Conservation (phyloP, 2,888 invertebrate species). For the Ecliptopera silaceata region DNA sequence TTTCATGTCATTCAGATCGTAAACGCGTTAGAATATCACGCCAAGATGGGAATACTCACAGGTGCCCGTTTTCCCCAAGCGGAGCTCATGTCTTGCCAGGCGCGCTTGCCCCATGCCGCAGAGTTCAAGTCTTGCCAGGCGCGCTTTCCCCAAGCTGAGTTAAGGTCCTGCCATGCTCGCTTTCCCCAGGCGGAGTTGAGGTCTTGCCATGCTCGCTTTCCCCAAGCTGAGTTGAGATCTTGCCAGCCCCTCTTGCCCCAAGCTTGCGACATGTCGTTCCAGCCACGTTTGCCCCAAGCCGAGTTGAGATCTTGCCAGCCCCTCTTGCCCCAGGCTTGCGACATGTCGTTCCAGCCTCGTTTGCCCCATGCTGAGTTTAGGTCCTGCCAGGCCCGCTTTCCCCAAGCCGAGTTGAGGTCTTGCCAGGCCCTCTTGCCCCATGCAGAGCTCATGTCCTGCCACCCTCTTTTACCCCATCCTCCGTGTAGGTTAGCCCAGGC, state of each 20-base stretch:
- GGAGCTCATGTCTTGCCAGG: constrained; percentile 81
- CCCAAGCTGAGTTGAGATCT: constrained; percentile 79
- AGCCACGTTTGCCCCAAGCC: constrained; percentile 82
- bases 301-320: constrained; percentile 83
- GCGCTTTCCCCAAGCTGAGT: constrained; percentile 82
- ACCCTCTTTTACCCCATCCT: constrained; percentile 84
- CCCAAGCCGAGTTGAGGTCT: constrained; percentile 78
- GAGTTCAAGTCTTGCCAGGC: constrained; percentile 83
- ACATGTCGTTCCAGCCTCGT: constrained; percentile 82
- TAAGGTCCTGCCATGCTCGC: constrained; percentile 83
- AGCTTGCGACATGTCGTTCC: constrained; percentile 81
- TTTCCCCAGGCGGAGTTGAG: constrained; percentile 83
- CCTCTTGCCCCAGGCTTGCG: constrained; percentile 82
- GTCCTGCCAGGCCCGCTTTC: constrained; percentile 84
- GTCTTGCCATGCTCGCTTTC: constrained; percentile 85
- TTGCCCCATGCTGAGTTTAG: constrained; percentile 84
- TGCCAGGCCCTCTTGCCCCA: constrained; percentile 85
- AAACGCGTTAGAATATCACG: neutral
- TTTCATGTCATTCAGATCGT: neutral
- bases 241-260: constrained; percentile 85
- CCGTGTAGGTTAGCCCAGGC: constrained; percentile 84
- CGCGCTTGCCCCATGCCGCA: constrained; percentile 83
- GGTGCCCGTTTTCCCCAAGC: constrained; percentile 84
- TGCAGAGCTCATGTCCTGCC: constrained; percentile 78
- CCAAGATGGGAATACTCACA: constrained; percentile 46